phyloP scores from a whole-genome alignment of 1,140 invertebrate species.

The Bombus pyrosoma region DNA sequence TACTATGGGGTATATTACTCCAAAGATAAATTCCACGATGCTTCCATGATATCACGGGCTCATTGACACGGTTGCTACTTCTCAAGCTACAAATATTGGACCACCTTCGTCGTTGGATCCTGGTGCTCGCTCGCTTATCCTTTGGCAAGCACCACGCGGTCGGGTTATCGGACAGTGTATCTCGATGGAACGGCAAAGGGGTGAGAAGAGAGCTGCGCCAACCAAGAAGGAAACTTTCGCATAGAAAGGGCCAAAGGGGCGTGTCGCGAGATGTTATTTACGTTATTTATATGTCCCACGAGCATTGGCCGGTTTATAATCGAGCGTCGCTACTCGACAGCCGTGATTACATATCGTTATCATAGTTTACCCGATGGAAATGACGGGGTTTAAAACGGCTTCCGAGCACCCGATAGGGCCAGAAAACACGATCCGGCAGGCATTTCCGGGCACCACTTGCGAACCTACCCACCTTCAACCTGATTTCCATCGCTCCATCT shows the following conservation, averaged over 20 bases:
- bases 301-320: slow-evolving; percentile 77
- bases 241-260: slow-evolving; percentile 8
- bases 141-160: neutral
- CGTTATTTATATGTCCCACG: slow-evolving; percentile 80
- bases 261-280: slow-evolving; percentile 74
- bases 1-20: too few species aligned
- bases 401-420: slow-evolving; percentile 52
- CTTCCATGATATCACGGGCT: neutral
- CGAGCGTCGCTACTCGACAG: slow-evolving; percentile 68
- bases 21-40: slow-evolving; percentile 19
- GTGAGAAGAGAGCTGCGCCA: neutral
- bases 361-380: slow-evolving; percentile 76
- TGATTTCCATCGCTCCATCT: neutral
- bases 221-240: neutral
- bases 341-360: slow-evolving; percentile 80
- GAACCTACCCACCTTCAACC: slow-evolving; percentile 6
- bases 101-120: neutral
- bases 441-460: slow-evolving; percentile 47
- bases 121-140: neutral
- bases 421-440: slow-evolving; percentile 39
- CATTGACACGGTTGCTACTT: slow-evolving; percentile 3
- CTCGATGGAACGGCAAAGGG: slow-evolving; percentile 23
- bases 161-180: slow-evolving; percentile 52
- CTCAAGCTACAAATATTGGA: slow-evolving; percentile 4
- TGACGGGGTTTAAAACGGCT: slow-evolving; percentile 66